Conservation (phyloP, 2,797 vertebrate genomes). For the Sebastes nivosus region DNA sequence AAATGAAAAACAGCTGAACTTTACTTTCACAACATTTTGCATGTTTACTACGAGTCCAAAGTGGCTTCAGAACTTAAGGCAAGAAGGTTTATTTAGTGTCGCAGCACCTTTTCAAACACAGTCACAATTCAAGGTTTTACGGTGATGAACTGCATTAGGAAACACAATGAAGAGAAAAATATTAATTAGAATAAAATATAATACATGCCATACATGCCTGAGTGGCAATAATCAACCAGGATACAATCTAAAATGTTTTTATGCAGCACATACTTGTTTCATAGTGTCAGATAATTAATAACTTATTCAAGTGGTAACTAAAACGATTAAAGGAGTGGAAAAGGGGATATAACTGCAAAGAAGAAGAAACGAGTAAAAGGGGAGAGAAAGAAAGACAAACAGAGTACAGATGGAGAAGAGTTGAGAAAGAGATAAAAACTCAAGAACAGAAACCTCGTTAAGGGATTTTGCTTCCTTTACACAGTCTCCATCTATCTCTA, state of each 20-base stretch:
- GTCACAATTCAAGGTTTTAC: not conserved
- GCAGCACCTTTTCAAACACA: not conserved
- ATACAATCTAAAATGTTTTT: not conserved
- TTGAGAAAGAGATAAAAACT: not conserved
- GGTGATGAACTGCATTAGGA: not conserved
- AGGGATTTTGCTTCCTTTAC: not conserved
- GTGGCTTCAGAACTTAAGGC: not conserved
- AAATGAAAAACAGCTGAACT: not conserved
- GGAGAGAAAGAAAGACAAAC: not conserved
- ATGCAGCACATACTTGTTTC: not conserved
- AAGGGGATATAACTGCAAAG: not conserved
- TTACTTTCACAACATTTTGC: not conserved
- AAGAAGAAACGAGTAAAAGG: not conserved
- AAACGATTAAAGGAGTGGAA: too few species aligned
- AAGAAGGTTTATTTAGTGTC: not conserved
- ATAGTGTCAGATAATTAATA: not conserved
- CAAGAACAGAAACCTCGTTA: not conserved
- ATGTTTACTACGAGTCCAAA: not conserved
- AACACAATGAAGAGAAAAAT: rapidly evolving
- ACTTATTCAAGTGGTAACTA: too few species aligned
- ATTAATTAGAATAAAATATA: too few species aligned
- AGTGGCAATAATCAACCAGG: not conserved
- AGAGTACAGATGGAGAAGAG: not conserved
- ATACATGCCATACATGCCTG: not conserved
- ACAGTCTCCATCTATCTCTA: not conserved